Conservation (phyloP, 2,797 vertebrate genomes). For the Chanos chanos region DNA sequence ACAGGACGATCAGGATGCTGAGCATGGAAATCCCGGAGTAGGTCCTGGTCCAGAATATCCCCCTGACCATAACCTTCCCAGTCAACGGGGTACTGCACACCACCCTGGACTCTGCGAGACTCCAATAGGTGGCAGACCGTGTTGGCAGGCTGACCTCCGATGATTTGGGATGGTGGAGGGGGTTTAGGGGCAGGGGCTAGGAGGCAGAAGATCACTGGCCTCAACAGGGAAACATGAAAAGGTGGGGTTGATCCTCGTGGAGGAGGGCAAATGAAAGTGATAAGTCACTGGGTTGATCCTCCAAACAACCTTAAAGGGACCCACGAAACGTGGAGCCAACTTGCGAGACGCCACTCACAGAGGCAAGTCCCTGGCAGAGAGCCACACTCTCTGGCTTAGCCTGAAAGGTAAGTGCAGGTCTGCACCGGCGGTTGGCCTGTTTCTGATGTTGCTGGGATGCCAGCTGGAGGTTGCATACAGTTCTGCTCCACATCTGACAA, state of each 20-base stretch:
- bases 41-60: neutral
- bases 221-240: neutral
- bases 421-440: neutral
- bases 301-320: neutral
- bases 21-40: neutral
- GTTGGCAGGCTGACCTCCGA: neutral
- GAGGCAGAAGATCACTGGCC: too few relatives aligned
- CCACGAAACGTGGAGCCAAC: too few relatives aligned
- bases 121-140: neutral
- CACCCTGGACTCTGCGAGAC: neutral
- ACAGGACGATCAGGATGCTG: neutral
- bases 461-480: neutral
- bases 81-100: constrained; percentile 10
- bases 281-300: neutral
- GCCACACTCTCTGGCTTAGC: too few relatives aligned
- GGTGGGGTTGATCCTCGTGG: neutral
- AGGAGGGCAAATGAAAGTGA: neutral
- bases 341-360: too few relatives aligned
- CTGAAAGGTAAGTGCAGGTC: neutral
- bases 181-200: neutral
- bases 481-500: neutral
- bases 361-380: too few relatives aligned
- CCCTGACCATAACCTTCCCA: constrained; percentile 20
- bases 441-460: neutral
- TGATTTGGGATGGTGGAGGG: neutral